A percentile compares a stretch with the other conserved stretches of the same genome.
phyloP scores from a whole-genome alignment of 2,888 invertebrate species.

The Lagria hirta region DNA sequence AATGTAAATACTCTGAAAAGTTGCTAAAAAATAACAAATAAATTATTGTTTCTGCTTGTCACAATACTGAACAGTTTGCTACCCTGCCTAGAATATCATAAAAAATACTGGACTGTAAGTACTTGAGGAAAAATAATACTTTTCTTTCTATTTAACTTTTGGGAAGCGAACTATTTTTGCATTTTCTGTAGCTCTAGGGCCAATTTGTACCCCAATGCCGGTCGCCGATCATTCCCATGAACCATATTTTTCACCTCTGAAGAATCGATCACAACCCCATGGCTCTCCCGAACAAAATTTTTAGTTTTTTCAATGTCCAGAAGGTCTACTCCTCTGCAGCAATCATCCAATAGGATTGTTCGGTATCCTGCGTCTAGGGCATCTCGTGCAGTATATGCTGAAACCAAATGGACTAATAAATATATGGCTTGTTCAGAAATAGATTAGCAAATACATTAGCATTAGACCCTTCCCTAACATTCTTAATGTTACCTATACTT shows the following conservation, averaged over 20 bases:
- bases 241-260: slow-evolving; percentile 81
- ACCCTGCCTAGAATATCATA: too few species aligned
- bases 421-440: not conserved
- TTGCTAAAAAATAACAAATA: too few species aligned
- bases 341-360: slow-evolving; percentile 85
- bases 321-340: slow-evolving; percentile 83
- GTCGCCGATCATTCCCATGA: slow-evolving; percentile 79
- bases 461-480: too few species aligned
- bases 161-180: too few species aligned
- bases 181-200: slow-evolving; percentile 73
- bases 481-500: too few species aligned
- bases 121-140: not conserved
- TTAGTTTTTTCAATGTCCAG: slow-evolving; percentile 82
- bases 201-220: slow-evolving; percentile 82
- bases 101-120: too few species aligned
- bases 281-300: slow-evolving; percentile 67
- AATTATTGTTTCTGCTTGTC: too few species aligned
- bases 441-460: too few species aligned
- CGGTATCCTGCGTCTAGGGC: slow-evolving; percentile 85
- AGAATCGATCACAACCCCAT: slow-evolving; percentile 78
- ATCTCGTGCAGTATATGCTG: slow-evolving; percentile 83
- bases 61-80: too few species aligned
- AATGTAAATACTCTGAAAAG: too few species aligned
- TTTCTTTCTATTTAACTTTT: too few species aligned
- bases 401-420: slow-evolving; percentile 22